Conservation (phyloP, 2,113 vertebrate species). For the Ascaphus truei region DNA sequence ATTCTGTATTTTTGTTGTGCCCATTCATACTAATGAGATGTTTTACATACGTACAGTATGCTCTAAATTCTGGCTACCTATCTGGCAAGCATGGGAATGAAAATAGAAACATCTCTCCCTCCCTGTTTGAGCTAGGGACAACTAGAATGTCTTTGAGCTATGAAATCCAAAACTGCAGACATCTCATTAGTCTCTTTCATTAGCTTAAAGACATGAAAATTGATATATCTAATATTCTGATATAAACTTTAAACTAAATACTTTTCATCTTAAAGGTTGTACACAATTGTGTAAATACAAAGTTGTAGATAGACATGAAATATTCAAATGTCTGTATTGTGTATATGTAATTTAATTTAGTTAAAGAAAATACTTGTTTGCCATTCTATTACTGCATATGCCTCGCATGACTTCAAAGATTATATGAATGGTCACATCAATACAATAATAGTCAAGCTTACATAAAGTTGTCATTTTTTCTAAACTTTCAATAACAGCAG, state of each 20-base stretch:
- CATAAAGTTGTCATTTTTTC: not conserved
- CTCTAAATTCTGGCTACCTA: not conserved
- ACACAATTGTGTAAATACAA: not conserved
- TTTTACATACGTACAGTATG: not conserved
- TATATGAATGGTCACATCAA: not conserved
- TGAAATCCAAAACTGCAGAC: not conserved
- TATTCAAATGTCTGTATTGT: slow-evolving; percentile 10
- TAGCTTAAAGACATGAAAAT: slow-evolving; percentile 21
- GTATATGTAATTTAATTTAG: not conserved
- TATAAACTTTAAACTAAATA: too few relatives aligned
- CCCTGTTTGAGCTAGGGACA: not conserved
- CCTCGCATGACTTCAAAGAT: not conserved
- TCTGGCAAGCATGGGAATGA: not conserved
- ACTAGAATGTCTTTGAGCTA: slow-evolving; percentile 15
- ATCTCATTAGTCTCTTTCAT: slow-evolving; percentile 30
- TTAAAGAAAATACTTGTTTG: not conserved
- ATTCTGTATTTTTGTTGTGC: too few relatives aligned
- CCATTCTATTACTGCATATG: not conserved
- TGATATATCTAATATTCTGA: slow-evolving; percentile 22
- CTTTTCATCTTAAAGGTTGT: slow-evolving; percentile 8
- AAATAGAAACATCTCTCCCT: slow-evolving; percentile 10
- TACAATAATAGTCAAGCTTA: not conserved
- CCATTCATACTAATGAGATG: slow-evolving; percentile 1
- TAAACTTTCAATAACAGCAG: not conserved
- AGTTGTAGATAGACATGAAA: slow-evolving; percentile 2